Base-by-base conservation (phyloP, 1,140 invertebrate species). In the Aleiodes sp. region DNA sequence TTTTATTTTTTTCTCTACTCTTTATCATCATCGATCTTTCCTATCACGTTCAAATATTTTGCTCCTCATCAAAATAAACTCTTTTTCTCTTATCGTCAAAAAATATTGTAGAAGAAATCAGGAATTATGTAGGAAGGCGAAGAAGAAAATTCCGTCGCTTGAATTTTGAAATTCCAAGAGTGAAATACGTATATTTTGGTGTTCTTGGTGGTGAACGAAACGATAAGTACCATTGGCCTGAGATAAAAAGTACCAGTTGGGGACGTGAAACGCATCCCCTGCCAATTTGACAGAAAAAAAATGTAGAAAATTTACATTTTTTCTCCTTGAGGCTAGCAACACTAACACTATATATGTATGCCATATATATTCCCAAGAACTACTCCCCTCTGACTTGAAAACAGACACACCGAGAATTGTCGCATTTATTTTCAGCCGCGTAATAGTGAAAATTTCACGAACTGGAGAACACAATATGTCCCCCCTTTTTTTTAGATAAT, bases 21-120 rank as follows among this genome's bases (percentile, higher is more conserved):
- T n/a, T n/a, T n/a, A n/a, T n/a, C n/a, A n/a, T 60, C 33, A 33
- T 60, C 21, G 57, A 60, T 60, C 28, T 60, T 56, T 56, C 24
- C 46, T 4, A 56, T 26, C 46, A 56, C 46, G 46, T 56, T 56
- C 26, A 12, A 24, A 56, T 26, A 56, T 29, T 64, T 46, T 39
- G 21, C 35, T 41, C 28, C 10, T 24, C 9, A 26, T 19, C 26
- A 4, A 6, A 12, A 26, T 12, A 56, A 16, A 39, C 16, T 24
- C n/a, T n/a, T 64, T 43, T 46, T 24, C 39, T 19, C 21, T 64
- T 29, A 61, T 24, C 28, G 24, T 6, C 2, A 24, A 19, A 39
- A 9, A 19, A 21, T 12, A 19, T 43, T 2, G 1, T 43, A 41
- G 61, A 39, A 33, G 31, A 37, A 21, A 14, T 37, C 3, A n/a